Evolutionary conservation across 2,888 invertebrate species (phyloP), one percentile per base, ranked within the genome.

Genomic region (Ligdia adustata): DNA sequence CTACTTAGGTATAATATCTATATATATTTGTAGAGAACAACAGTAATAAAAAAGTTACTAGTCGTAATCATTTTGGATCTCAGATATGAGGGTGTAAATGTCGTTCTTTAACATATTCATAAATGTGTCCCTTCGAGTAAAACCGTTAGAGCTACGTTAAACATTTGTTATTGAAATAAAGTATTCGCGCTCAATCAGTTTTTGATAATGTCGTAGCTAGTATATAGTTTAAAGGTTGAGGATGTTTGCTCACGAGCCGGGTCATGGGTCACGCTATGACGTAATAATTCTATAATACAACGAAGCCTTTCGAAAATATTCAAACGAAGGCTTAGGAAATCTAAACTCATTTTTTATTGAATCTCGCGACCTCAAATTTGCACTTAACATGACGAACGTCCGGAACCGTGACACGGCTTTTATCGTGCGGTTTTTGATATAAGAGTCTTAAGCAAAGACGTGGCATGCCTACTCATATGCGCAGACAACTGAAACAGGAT

Each of bases 181-280:
- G 14, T 32, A 32, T 32, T 35, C 18, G 31, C 20, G n/a, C 38
- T n/a, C 49, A 45, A 44, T 54, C 46, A 60, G 55, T 57, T 52
- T 71, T 66, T 58, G 62, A 60, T 64, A 71, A 71, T 69, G 60
- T 63, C 62, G 52, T 62, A 60, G 57, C 57, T 55, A 67, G 69
- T 43, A 27, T 73, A 73, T 76, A 74, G 76, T 79, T 75, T 73
- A 83, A 87, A 86, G 86, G 83, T 87, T 83, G 83, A 84, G 79
- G 82, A 82, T 83, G 65, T 65, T 55, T 62, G 47, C 49, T 79
- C 66, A 67, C 69, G 64, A 58, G 44, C 61, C 46, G 53, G 57
- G 55, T 55, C 51, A 13, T 47, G 62, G 71, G 70, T 72, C 69
- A 66, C 58, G 61, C 34, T 28, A 69, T 85, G 82, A 86, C 82